Conservation (phyloP, 2,888 invertebrate species). For the Matsumyia berberina region DNA sequence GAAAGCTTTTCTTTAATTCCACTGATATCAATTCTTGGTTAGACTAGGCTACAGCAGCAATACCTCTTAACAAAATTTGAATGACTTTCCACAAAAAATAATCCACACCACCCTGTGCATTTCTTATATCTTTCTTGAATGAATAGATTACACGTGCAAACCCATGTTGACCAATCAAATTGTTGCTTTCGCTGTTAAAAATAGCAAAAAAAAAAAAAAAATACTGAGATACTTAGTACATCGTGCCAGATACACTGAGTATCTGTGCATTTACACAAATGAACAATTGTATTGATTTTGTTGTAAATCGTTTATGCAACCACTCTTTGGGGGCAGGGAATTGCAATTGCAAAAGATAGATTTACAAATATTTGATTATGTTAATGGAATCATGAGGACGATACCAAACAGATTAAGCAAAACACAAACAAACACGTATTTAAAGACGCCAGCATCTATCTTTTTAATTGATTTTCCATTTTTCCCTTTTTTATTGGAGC, state of each 20-base stretch:
- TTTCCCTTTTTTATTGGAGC: constrained; percentile 44
- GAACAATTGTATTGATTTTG: constrained; percentile 52
- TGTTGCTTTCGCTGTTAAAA: constrained; percentile 55
- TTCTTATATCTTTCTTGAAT: constrained; percentile 40
- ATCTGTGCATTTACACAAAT: constrained; percentile 39
- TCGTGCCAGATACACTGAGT: constrained; percentile 53
- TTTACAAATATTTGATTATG: constrained; percentile 56
- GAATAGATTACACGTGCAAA: constrained; percentile 64
- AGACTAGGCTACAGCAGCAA: too few relatives aligned
- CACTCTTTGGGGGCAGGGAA: constrained; percentile 49
- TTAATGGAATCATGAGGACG: constrained; percentile 34
- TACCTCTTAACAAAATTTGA: too few relatives aligned
- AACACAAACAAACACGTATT: constrained; percentile 49
- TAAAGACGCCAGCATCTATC: constrained; percentile 44
- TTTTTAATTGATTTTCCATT: constrained; percentile 2
- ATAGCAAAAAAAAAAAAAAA: constrained; percentile 44
- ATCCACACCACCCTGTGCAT: background rate
- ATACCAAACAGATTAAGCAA: constrained; percentile 38
- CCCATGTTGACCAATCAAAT: constrained; percentile 62
- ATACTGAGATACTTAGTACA: constrained; percentile 11
- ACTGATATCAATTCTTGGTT: too few relatives aligned
- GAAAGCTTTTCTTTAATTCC: too few relatives aligned
- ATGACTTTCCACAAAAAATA: too few relatives aligned
- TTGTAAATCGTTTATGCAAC: constrained; percentile 50
- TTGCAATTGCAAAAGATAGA: constrained; percentile 36